A percentile compares a stretch with the other conserved stretches of the same genome.
Conservation (phyloP, 2,797 vertebrate genomes). For the Choloepus didactylus region DNA sequence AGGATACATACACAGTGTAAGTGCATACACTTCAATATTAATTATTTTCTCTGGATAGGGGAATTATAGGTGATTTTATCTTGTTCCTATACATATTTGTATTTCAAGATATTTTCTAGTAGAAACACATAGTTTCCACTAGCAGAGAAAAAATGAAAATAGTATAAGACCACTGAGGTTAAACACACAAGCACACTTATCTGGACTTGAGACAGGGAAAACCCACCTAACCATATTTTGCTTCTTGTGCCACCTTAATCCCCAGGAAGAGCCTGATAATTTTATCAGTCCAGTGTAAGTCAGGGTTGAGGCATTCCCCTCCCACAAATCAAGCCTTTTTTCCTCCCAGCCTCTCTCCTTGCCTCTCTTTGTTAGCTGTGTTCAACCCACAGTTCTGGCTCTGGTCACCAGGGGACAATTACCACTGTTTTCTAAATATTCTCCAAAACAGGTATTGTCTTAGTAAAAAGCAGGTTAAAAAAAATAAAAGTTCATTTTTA, state of each 20-base stretch:
- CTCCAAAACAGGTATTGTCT: not conserved
- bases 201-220: constrained; percentile 25
- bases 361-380: not conserved
- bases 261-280: not conserved
- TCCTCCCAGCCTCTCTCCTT: not conserved
- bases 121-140: constrained; percentile 13
- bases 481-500: not conserved
- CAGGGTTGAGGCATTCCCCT: not conserved
- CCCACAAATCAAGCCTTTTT: not conserved
- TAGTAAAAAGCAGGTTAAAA: not conserved
- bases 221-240: not conserved
- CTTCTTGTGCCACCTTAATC: not conserved
- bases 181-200: constrained; percentile 8
- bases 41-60: constrained; percentile 36
- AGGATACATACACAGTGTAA: not conserved
- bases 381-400: constrained; percentile 19
- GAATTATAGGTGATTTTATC: constrained; percentile 4
- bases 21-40: constrained; percentile 14
- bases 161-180: not conserved
- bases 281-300: not conserved
- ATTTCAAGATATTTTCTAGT: constrained; percentile 33
- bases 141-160: constrained; percentile 52
- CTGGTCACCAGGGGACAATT: not conserved
- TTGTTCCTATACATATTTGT: constrained; percentile 12
- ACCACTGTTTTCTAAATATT: not conserved